phyloP scores from a whole-genome alignment of 1,140 invertebrate species.

The Drosophila cardini region DNA sequence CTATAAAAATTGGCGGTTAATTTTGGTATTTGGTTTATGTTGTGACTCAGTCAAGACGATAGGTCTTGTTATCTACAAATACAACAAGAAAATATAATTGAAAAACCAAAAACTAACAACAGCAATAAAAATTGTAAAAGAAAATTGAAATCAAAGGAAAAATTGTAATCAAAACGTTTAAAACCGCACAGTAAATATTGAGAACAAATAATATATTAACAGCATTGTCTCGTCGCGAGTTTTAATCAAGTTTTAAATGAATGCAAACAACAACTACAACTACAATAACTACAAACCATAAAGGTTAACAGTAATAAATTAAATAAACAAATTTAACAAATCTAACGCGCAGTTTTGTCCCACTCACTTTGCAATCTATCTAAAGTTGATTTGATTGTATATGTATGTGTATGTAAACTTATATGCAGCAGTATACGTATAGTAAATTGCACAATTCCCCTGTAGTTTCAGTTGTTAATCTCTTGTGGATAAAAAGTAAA shows the following conservation, averaged over 20 bases:
- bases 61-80: conserved; percentile 6
- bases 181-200: not conserved
- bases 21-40: conserved; percentile 6
- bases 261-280: not conserved
- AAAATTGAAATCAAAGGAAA: conserved; percentile 26
- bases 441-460: not conserved
- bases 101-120: conserved; percentile 32
- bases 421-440: not conserved
- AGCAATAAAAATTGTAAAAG: not conserved
- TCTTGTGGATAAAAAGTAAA: not conserved
- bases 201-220: conserved; percentile 14
- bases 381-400: conserved; percentile 4
- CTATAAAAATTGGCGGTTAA: conserved; percentile 45
- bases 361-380: conserved; percentile 15
- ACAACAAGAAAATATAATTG: conserved; percentile 20
- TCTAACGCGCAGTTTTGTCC: conserved; percentile 64
- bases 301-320: conserved; percentile 63
- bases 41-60: conserved; percentile 36
- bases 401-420: not conserved
- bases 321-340: conserved; percentile 53
- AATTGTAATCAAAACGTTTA: conserved; percentile 5
- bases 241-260: conserved; percentile 17
- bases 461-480: conserved; percentile 7
- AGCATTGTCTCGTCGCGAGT: conserved; percentile 5
- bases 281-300: conserved; percentile 27